phyloP scores from a whole-genome alignment of 2,888 invertebrate species.

The Ephialtes manifestator region DNA sequence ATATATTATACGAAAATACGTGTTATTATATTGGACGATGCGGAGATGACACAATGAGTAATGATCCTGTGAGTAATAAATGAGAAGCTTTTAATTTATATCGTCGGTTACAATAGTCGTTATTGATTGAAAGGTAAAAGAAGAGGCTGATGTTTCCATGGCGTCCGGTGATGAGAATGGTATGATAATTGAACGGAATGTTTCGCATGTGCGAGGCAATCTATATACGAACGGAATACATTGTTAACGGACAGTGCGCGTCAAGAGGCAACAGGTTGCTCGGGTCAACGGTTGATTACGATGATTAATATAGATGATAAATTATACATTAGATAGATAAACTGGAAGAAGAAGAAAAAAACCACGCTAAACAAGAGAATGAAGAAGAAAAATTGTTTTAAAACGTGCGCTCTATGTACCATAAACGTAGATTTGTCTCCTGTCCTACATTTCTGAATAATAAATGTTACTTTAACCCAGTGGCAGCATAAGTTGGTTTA shows the following conservation, averaged over 20 bases:
- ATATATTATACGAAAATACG: constrained; percentile 50
- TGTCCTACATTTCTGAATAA: constrained; percentile 73
- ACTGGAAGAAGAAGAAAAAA: constrained; percentile 9
- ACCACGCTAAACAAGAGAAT: constrained; percentile 10
- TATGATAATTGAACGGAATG: not conserved
- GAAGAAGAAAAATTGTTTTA: constrained; percentile 21
- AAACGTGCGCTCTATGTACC: constrained; percentile 73
- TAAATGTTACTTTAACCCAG: constrained; percentile 79
- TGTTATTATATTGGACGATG: constrained; percentile 55
- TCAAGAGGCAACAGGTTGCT: constrained; percentile 37
- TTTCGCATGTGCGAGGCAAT: not conserved
- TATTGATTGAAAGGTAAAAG: constrained; percentile 4
- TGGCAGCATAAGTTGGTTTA: constrained; percentile 53
- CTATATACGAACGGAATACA: constrained; percentile 27
- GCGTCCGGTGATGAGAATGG: not conserved
- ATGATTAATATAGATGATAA: constrained; percentile 37
- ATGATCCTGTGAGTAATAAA: constrained; percentile 39
- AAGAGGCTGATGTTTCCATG: not conserved
- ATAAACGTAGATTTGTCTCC: constrained; percentile 68
- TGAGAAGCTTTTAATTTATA: constrained; percentile 1
- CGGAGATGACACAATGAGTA: constrained; percentile 6
- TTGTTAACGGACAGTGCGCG: constrained; percentile 11
- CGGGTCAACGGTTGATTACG: constrained; percentile 19
- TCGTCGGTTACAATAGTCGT: constrained; percentile 22
- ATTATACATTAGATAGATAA: constrained; percentile 57